Base-by-base conservation (phyloP, 2,113 vertebrate species). In the Rhabdornis inornatus region DNA sequence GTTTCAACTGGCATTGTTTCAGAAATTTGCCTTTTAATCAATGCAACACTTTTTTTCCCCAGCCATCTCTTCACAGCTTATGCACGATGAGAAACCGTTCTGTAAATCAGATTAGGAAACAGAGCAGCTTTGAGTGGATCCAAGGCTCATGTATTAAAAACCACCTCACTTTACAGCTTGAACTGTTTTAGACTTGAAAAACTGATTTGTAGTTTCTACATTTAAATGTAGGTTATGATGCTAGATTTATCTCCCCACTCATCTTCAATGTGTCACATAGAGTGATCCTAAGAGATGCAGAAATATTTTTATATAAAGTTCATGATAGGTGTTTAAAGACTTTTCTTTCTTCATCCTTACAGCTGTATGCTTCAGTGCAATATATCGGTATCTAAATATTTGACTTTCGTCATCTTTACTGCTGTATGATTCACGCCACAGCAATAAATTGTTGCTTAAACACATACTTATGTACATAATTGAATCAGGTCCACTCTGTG, bases 21-120 rank as follows among this genome's bases (percentile, higher is more conserved):
- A 89, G 37, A 57, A 94, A 59, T 70, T 86, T 93, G 42, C n/a
- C 55, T 90, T 98, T 94, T 95, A 96, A 97, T 96, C 64, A 94
- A 71, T 15, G 7, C 35, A 83, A 15, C 28, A 18, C 80, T 74
- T 71, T 76, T 47, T 40, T 27, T 12, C 4, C 4, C 63, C 33
- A 69, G n/a, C 71, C 81, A 74, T 60, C 57, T 66, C 89, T 90
- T 91, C 85, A 80, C 44, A 82, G 42, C 31, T 96, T 95, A 56
- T 55, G 71, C 56, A 71, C 45, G 77, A 83, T 42, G 59, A 94
- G 56, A 97, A 97, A 70, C 22, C 63, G 24, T 96, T 82, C 18
- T 71, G 72, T 87, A 72, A 95, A 95, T 53, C 23, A 91, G 74
- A 70, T 89, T 92, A 82, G 60, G 64, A 93, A 95, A 94, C 30